Conservation (phyloP, 2,888 invertebrate genomes). For the Hirtodrosophila histrioides region DNA sequence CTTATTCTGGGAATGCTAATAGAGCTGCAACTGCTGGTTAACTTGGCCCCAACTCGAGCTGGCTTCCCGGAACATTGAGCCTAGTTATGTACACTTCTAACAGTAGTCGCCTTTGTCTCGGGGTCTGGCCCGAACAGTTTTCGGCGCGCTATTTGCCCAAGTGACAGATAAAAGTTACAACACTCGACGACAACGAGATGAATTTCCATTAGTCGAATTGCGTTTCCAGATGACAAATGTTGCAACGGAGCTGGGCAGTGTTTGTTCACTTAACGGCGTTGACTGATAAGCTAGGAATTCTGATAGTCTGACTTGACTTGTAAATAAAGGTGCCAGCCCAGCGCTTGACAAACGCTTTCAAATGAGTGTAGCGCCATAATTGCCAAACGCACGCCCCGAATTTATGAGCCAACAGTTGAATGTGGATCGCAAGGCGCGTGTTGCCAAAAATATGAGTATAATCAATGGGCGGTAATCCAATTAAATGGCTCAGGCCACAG, state of each 20-base stretch:
- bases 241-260: slow-evolving; percentile 27
- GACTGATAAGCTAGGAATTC: slow-evolving; percentile 65
- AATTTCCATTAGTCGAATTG: slow-evolving; percentile 56
- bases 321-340: slow-evolving; percentile 45
- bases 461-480: slow-evolving; percentile 83
- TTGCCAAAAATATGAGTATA: slow-evolving; percentile 54
- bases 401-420: slow-evolving; percentile 39
- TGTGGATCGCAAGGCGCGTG: slow-evolving; percentile 47
- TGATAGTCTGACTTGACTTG: slow-evolving; percentile 20
- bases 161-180: slow-evolving; percentile 58
- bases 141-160: slow-evolving; percentile 48
- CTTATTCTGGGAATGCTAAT: slow-evolving; percentile 73
- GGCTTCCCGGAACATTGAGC: slow-evolving; percentile 30
- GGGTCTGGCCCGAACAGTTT: slow-evolving; percentile 24
- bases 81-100: slow-evolving; percentile 24
- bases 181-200: slow-evolving; percentile 31
- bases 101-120: slow-evolving; percentile 71
- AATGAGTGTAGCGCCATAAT: slow-evolving; percentile 29
- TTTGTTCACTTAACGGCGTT: slow-evolving; percentile 41
- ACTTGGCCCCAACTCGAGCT: slow-evolving; percentile 10
- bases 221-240: slow-evolving; percentile 39
- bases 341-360: neutral
- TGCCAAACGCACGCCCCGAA: slow-evolving; percentile 42
- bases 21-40: slow-evolving; percentile 64
- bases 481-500: slow-evolving; percentile 69